A percentile compares a stretch with the other conserved stretches of the same genome.
Conservation (phyloP, 2,888 invertebrate genomes). For the Steinernema carpocapsae region DNA sequence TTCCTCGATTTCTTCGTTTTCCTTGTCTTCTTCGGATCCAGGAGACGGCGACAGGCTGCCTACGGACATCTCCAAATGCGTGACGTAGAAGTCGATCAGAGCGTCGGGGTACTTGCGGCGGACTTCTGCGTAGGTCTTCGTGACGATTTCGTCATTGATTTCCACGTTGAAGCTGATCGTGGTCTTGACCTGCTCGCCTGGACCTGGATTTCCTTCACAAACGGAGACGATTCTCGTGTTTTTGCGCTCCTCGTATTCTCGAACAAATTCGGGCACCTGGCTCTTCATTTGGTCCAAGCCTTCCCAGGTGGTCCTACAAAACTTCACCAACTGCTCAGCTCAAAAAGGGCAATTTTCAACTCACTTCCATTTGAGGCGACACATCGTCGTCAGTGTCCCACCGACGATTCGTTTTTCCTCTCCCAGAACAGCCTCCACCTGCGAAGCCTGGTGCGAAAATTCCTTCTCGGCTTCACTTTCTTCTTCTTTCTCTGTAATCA, state of each 20-base stretch:
- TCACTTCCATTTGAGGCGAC: background rate
- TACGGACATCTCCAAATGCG: no score
- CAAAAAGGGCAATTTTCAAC: background rate
- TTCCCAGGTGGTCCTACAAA: constrained; percentile 1
- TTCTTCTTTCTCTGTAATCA: background rate
- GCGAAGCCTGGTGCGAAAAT: background rate
- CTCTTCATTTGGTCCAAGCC: background rate
- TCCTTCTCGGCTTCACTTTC: background rate
- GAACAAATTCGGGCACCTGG: background rate
- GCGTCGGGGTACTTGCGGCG: background rate
- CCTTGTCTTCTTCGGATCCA: no score
- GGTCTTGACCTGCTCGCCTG: background rate
- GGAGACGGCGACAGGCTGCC: no score
- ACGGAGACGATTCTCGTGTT: background rate
- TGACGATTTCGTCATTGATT: background rate
- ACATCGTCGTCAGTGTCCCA: background rate
- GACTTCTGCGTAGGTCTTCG: background rate
- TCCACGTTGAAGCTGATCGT: background rate
- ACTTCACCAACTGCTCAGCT: background rate
- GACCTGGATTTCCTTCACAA: background rate
- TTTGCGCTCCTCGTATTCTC: background rate
- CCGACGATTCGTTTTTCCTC: background rate
- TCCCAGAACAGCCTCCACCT: background rate
- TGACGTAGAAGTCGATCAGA: background rate
- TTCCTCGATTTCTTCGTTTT: no score